phyloP scores from a whole-genome alignment of 1,140 invertebrate genomes.

The Portunus trituberculatus region DNA sequence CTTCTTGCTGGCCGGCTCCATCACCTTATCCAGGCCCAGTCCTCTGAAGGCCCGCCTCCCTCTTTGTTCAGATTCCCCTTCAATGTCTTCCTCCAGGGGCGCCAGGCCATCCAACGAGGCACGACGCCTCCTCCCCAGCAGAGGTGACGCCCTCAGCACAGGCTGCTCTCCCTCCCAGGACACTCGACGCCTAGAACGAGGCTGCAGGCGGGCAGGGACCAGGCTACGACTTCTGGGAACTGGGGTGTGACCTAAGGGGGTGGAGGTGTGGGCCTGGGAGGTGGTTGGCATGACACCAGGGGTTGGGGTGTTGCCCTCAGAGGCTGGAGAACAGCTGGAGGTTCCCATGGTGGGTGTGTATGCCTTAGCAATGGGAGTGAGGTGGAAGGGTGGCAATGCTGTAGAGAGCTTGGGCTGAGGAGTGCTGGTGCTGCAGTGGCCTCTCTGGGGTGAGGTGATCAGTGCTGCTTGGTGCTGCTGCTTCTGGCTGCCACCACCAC shows the following conservation, averaged over 20 bases:
- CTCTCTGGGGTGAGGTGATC: background rate
- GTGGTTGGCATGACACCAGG: too few species aligned
- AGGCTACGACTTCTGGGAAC: background rate
- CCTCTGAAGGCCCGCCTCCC: slow-evolving; percentile 36
- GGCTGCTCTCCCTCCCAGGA: slow-evolving; percentile 52
- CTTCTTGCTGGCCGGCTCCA: background rate
- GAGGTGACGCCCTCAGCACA: background rate
- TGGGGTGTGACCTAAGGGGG: background rate
- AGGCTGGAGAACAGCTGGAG: background rate
- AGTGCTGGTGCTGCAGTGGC: slow-evolving; percentile 55
- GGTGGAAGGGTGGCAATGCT: slow-evolving; percentile 15
- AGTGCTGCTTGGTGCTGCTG: slow-evolving; percentile 17
- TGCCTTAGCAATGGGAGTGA: slow-evolving; percentile 54
- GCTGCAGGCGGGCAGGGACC: background rate
- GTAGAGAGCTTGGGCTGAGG: slow-evolving; percentile 37
- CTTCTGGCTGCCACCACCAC: background rate
- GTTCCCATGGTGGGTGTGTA: background rate
- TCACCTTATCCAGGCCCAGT: slow-evolving; percentile 25
- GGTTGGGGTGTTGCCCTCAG: background rate
- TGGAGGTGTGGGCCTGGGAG: background rate
- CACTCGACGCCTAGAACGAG: slow-evolving; percentile 42
- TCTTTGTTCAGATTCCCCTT: background rate
- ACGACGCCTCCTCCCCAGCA: slow-evolving; percentile 42
- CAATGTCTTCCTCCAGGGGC: background rate
- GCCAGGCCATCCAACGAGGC: slow-evolving; percentile 2